Conservation (phyloP, 2,113 vertebrate species). For the Malurus alboscapulatus region DNA sequence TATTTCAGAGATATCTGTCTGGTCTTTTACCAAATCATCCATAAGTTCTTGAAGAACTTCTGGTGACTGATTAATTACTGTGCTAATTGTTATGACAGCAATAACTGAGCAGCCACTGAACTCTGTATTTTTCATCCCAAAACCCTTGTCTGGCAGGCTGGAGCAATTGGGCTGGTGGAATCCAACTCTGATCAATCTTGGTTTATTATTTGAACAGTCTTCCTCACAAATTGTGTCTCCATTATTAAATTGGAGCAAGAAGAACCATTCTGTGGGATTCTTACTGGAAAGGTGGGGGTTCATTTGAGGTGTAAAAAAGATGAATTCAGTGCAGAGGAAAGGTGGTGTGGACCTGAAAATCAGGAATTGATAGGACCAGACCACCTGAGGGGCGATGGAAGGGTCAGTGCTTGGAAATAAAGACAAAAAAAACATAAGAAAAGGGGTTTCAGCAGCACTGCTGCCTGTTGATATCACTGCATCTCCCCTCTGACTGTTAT, state of each 20-base stretch:
- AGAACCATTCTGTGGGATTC: not conserved
- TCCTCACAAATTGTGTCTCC: not conserved
- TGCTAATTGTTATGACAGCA: constrained; percentile 38
- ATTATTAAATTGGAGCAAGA: not conserved
- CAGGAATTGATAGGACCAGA: not conserved
- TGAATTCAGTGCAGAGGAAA: not conserved
- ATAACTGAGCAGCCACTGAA: not conserved
- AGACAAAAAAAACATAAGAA: not conserved
- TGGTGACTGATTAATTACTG: constrained; percentile 39
- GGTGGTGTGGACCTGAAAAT: not conserved
- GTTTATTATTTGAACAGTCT: constrained; percentile 21
- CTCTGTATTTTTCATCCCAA: not conserved
- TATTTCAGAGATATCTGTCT: not conserved
- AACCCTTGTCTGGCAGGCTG: constrained; percentile 13
- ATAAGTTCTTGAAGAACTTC: constrained; percentile 23
- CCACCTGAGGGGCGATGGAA: not conserved
- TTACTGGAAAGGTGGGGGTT: not conserved
- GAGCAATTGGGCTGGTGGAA: constrained; percentile 26
- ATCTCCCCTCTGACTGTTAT: not conserved
- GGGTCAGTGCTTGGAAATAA: not conserved
- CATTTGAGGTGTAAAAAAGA: not conserved
- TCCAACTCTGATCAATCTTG: not conserved
- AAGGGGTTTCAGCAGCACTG: not conserved
- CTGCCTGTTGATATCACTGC: not conserved
- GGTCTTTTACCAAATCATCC: not conserved